phyloP scores from a whole-genome alignment of 1,140 invertebrate genomes.

The Drosophila kohkoa region DNA sequence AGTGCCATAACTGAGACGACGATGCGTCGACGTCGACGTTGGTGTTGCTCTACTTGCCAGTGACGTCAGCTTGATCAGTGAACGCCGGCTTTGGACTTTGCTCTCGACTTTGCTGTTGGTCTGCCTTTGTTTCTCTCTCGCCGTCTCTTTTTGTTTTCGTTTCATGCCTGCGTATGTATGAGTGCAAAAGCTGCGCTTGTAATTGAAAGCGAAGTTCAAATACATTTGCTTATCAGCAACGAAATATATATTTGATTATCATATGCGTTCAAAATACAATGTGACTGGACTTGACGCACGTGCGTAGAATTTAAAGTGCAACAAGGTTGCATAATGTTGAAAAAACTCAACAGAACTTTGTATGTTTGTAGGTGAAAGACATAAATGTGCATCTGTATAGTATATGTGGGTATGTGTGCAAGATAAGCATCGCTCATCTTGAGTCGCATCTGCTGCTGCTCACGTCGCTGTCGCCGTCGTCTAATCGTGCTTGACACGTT shows the following conservation, averaged over 20 bases:
- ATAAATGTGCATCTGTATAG: background rate
- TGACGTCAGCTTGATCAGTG: conserved; percentile 64
- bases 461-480: conserved; percentile 1
- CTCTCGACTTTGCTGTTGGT: conserved; percentile 42
- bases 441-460: conserved; percentile 6
- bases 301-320: conserved; percentile 7
- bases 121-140: conserved; percentile 7
- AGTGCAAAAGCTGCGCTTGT: conserved; percentile 21
- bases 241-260: conserved; percentile 18
- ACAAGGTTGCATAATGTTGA: background rate
- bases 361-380: too few relatives aligned
- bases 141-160: conserved; percentile 1
- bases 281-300: conserved; percentile 9
- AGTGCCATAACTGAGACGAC: conserved; percentile 48
- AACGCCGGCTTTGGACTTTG: conserved; percentile 57
- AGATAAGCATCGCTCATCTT: conserved; percentile 20
- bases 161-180: background rate
- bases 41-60: conserved; percentile 22
- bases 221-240: conserved; percentile 20
- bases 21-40: background rate
- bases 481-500: conserved; percentile 55
- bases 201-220: conserved; percentile 31
- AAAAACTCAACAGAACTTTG: background rate
- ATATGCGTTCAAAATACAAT: conserved; percentile 23
- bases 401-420: background rate